These are phyloP conservation scores for Carlito syrichta DNA, from an alignment of 2,113 vertebrate genomes.

Conservation along the genomic window DNA sequence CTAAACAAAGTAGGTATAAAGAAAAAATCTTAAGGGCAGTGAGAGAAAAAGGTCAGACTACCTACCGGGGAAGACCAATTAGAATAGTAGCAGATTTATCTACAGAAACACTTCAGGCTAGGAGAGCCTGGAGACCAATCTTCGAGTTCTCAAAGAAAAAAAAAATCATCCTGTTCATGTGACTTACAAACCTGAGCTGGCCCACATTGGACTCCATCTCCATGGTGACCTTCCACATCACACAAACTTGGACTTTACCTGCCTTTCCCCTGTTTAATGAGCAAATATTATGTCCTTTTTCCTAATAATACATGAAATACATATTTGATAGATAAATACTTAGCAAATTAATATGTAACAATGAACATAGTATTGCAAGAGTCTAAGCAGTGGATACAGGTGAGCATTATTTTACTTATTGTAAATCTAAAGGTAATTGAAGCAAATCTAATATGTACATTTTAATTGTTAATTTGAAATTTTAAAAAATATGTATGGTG, in stretches of 20 bases:
- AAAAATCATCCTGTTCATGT: background rate
- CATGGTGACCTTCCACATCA: background rate
- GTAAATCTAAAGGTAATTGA: background rate
- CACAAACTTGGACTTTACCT: background rate
- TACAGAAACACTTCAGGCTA: no score
- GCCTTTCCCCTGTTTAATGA: background rate
- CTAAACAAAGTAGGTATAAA: no score
- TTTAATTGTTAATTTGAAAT: background rate
- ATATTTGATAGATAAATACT: background rate
- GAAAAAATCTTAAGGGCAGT: no score
- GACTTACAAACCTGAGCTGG: background rate
- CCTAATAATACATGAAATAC: background rate
- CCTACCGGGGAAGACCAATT: no score
- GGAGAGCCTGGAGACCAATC: no score
- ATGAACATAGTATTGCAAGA: background rate
- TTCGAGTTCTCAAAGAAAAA: no score
- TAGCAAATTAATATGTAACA: background rate
- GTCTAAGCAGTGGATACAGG: background rate
- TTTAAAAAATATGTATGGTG: background rate
- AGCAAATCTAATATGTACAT: background rate
- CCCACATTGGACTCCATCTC: background rate
- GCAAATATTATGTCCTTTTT: background rate
- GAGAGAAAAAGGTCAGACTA: no score
- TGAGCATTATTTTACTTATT: background rate
- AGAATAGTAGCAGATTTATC: no score